Evolutionary conservation across 2,888 invertebrate species (phyloP).

Genomic region (Hedya salicella): DNA sequence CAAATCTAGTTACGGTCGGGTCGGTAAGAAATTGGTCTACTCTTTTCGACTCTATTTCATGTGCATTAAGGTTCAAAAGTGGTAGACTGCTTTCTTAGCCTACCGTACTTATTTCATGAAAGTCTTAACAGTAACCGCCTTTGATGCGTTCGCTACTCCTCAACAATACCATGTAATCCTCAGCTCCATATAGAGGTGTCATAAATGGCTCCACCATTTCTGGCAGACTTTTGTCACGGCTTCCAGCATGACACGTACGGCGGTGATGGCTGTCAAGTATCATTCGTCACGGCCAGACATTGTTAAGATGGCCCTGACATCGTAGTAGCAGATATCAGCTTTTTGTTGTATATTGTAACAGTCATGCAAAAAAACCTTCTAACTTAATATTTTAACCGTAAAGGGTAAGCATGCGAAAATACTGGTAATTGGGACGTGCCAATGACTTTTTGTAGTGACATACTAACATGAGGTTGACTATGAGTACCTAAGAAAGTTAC

Average conservation of each 20-base stretch:
- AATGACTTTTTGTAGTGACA: neutral
- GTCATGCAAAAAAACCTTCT: slow-evolving; percentile 28
- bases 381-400: neutral
- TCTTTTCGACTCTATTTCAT: no score
- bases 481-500: no score
- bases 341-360: slow-evolving; percentile 37
- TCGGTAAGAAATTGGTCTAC: no score
- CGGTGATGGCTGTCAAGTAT: slow-evolving; percentile 46
- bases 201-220: slow-evolving; percentile 50
- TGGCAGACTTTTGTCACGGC: slow-evolving; percentile 36
- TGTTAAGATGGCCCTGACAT: slow-evolving; percentile 47
- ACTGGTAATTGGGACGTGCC: neutral
- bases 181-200: slow-evolving; percentile 48
- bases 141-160: neutral
- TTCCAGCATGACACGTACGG: slow-evolving; percentile 25
- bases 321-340: slow-evolving; percentile 27
- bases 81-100: no score
- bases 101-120: no score
- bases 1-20: no score
- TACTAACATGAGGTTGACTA: neutral
- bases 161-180: slow-evolving; percentile 49
- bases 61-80: no score
- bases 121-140: no score
- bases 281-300: slow-evolving; percentile 51
- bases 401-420: slow-evolving; percentile 6